These are phyloP conservation scores for Spialia ferax DNA, from an alignment of 2,888 invertebrate genomes.

Conservation along the genomic window DNA sequence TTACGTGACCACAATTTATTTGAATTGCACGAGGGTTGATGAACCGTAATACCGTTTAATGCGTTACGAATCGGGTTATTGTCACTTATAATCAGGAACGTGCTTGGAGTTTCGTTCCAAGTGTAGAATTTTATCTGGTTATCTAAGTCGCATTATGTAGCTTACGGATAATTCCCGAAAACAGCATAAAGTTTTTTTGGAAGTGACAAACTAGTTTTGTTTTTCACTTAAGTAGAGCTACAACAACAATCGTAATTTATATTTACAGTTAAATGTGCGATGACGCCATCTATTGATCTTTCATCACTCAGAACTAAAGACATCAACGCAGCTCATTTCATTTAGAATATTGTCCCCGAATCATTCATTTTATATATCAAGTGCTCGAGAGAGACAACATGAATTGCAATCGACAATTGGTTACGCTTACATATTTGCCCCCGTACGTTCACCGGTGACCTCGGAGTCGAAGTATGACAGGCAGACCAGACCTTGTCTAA, in stretches of 20 bases:
- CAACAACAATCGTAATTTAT: no score
- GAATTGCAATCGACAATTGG: constrained; percentile 56
- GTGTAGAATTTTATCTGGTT: background rate
- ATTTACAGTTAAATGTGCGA: no score
- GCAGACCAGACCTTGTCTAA: constrained; percentile 70
- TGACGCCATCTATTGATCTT: background rate
- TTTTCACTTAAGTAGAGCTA: no score
- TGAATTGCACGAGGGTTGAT: constrained; percentile 60
- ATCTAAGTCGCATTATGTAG: no score
- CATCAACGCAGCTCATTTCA: constrained; percentile 5
- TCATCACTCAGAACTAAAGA: background rate
- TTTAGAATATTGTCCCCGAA: constrained; percentile 12
- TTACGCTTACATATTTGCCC: constrained; percentile 66
- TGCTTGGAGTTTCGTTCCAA: background rate
- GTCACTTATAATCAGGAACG: background rate
- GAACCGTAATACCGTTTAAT: constrained; percentile 65
- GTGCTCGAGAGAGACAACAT: constrained; percentile 49
- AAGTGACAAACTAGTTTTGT: no score
- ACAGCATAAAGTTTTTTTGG: no score
- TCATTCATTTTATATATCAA: constrained; percentile 21
- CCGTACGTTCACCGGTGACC: constrained; percentile 78
- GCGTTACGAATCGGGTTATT: constrained; percentile 47
- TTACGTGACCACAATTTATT: constrained; percentile 66
- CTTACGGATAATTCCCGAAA: no score
- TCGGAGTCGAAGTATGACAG: constrained; percentile 61